Percentiles rank a stretch among this genome's conserved stretches.
These are phyloP conservation scores for Galbula dea DNA, from an alignment of 2,113 vertebrate species.

Conservation along the genomic window DNA sequence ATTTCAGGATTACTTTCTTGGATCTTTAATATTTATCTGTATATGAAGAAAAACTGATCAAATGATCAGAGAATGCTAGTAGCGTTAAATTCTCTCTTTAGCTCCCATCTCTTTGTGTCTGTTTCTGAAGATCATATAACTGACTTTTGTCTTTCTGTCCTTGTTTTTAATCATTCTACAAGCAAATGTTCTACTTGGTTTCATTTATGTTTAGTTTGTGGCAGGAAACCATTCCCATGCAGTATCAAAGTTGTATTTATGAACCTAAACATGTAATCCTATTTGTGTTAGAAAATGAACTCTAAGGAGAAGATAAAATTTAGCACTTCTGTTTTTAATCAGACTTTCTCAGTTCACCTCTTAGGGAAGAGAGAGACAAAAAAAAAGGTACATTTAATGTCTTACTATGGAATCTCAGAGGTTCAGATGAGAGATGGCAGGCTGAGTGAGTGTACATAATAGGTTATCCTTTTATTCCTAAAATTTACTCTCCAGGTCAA, in stretches of 20 bases:
- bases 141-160: background rate
- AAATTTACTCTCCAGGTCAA: background rate
- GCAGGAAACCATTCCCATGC: background rate
- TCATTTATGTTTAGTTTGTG: background rate
- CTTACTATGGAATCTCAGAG: background rate
- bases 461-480: background rate
- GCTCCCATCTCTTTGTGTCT: background rate
- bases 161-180: background rate
- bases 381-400: background rate
- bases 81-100: background rate
- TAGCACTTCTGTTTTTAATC: background rate
- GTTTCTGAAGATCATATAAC: background rate
- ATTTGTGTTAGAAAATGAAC: background rate
- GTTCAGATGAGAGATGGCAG: background rate
- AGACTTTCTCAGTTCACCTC: background rate
- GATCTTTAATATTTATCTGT: background rate
- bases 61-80: background rate
- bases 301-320: background rate
- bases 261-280: background rate
- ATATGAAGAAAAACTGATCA: background rate
- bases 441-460: background rate
- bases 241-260: background rate
- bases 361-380: background rate
- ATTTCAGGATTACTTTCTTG: background rate
- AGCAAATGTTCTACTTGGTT: background rate